phyloP scores from a whole-genome alignment of 1,140 invertebrate species.

The Drosophila sp. region DNA sequence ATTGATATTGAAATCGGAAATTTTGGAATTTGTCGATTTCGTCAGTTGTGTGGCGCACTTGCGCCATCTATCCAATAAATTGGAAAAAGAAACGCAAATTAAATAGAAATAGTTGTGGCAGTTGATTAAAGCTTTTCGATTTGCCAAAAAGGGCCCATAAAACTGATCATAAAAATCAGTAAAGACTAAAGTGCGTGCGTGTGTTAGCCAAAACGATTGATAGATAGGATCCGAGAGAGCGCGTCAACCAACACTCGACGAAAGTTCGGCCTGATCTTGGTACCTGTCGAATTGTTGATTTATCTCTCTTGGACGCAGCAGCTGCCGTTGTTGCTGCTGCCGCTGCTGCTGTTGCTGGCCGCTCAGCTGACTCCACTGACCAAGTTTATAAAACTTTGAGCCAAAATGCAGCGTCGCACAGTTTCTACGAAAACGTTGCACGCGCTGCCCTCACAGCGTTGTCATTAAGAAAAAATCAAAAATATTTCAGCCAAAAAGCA shows the following conservation, averaged over 20 bases:
- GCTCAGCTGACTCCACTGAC: slow-evolving; percentile 62
- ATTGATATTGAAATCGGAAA: neutral
- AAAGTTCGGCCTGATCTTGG: slow-evolving; percentile 66
- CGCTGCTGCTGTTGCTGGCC: slow-evolving; percentile 13
- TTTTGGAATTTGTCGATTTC: slow-evolving; percentile 7
- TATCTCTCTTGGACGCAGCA: slow-evolving; percentile 63
- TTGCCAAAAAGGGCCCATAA: slow-evolving; percentile 15
- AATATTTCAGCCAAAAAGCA: slow-evolving; percentile 40
- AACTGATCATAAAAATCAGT: slow-evolving; percentile 9
- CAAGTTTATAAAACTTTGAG: slow-evolving; percentile 81
- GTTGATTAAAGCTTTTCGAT: slow-evolving; percentile 9
- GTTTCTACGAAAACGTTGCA: slow-evolving; percentile 75
- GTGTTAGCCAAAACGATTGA: slow-evolving; percentile 4
- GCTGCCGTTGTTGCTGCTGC: slow-evolving; percentile 36
- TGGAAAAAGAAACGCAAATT: slow-evolving; percentile 16
- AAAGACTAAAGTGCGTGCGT: slow-evolving; percentile 9
- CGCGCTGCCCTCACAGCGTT: slow-evolving; percentile 57
- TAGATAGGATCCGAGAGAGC: slow-evolving; percentile 16
- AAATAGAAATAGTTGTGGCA: neutral
- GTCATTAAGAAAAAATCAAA: slow-evolving; percentile 33
- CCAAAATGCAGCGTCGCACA: slow-evolving; percentile 79
- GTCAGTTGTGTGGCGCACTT: slow-evolving; percentile 7
- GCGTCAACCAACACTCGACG: slow-evolving; percentile 34
- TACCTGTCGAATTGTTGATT: slow-evolving; percentile 69
- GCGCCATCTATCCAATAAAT: slow-evolving; percentile 15